These are phyloP conservation scores for Catharus fuscescens DNA, from an alignment of 2,113 vertebrate genomes.

Conservation along the genomic window DNA sequence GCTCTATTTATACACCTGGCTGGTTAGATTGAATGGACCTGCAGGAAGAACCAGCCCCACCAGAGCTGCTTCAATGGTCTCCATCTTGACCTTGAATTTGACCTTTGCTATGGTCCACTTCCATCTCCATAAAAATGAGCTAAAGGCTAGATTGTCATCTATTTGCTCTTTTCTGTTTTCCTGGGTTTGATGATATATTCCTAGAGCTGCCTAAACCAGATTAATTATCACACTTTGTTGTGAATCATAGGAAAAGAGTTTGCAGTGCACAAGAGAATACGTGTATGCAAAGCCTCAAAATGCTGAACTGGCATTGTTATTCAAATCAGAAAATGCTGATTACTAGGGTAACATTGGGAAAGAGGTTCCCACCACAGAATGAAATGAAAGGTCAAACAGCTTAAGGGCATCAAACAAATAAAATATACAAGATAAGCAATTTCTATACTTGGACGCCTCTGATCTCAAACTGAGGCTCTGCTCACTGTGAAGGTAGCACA, in stretches of 20 bases:
- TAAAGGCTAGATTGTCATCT: neutral
- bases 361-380: conserved; percentile 14
- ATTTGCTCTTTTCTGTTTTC: neutral
- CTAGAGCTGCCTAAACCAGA: conserved; percentile 8
- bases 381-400: conserved; percentile 30
- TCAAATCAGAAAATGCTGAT: conserved; percentile 24
- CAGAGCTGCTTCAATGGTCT: conserved; percentile 7
- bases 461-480: neutral
- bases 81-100: conserved; percentile 55
- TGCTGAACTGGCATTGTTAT: neutral
- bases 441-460: neutral
- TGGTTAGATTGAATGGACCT: conserved; percentile 48
- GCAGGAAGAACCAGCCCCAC: neutral
- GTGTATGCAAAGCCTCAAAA: neutral
- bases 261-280: neutral
- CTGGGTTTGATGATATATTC: neutral
- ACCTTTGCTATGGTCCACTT: conserved; percentile 20
- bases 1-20: conserved; percentile 63
- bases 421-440: neutral
- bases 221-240: neutral
- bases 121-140: conserved; percentile 41
- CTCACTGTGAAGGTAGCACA: neutral
- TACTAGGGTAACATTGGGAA: neutral
- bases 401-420: neutral
- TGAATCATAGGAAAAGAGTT: neutral